phyloP scores from a whole-genome alignment of 1,140 invertebrate genomes.

The Tigriopus japonicus region DNA sequence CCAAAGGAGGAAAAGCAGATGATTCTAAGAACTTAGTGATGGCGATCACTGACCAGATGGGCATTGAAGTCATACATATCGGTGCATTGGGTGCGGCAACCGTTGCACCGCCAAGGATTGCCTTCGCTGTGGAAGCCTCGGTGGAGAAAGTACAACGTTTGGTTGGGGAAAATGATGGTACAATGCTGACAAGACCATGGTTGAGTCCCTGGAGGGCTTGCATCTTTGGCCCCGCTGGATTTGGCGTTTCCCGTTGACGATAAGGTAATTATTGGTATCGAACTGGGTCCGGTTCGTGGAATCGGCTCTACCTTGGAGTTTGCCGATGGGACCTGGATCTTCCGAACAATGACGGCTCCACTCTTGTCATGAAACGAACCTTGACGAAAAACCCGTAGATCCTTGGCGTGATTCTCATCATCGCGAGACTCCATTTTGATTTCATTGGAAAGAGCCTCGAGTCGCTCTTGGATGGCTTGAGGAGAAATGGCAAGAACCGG shows the following conservation, averaged over 20 bases:
- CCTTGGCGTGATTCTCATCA: no score
- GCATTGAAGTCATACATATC: constrained; percentile 93
- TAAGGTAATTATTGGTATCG: not conserved
- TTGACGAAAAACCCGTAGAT: no score
- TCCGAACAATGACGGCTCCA: not conserved
- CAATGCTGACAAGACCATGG: constrained; percentile 50
- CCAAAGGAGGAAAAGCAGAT: not conserved
- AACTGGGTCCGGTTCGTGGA: not conserved
- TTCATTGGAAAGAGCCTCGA: no score
- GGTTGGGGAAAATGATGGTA: constrained; percentile 81
- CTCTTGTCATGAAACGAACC: no score
- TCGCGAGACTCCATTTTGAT: no score
- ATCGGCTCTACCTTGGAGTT: not conserved
- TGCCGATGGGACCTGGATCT: not conserved
- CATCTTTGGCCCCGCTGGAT: not conserved
- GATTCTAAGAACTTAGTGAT: constrained; percentile 39
- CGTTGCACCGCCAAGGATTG: constrained; percentile 94
- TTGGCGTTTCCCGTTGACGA: not conserved
- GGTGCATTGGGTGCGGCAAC: constrained; percentile 77
- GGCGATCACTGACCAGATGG: constrained; percentile 78
- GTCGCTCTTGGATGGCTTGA: not conserved
- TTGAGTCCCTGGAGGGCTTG: not conserved
- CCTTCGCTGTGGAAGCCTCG: constrained; percentile 90
- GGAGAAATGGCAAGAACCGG: not conserved
- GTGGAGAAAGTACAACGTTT: constrained; percentile 86